Conservation (phyloP, 2,797 vertebrate genomes). For the Discoglossus pictus region DNA sequence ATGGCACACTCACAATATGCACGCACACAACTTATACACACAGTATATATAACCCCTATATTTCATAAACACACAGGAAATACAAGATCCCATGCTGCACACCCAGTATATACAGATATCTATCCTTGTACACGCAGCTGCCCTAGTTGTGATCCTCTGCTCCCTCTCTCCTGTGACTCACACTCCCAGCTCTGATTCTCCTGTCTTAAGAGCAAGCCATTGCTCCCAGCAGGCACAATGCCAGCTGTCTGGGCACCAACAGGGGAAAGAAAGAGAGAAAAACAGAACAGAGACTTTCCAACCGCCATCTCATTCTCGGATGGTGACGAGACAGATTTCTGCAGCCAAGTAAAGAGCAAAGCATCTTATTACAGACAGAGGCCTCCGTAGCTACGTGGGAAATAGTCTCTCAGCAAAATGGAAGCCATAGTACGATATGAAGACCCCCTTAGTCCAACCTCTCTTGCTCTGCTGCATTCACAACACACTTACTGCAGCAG, state of each 20-base stretch:
- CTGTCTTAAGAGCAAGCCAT: slow-evolving; percentile 15
- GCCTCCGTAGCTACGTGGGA: slow-evolving; percentile 79
- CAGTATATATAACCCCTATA: neutral
- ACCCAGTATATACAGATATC: neutral
- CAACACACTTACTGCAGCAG: slow-evolving; percentile 56
- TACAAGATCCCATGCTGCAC: neutral
- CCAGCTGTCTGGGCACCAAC: slow-evolving; percentile 26
- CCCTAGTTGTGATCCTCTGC: slow-evolving; percentile 9
- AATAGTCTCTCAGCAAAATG: slow-evolving; percentile 61
- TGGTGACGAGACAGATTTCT: slow-evolving; percentile 41
- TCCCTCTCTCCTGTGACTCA: slow-evolving; percentile 21
- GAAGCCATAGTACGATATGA: slow-evolving; percentile 13
- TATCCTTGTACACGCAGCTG: slow-evolving; percentile 9
- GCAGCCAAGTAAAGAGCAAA: slow-evolving; percentile 58
- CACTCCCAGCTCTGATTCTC: neutral
- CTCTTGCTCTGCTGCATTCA: slow-evolving; percentile 53
- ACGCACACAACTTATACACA: neutral
- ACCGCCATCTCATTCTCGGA: neutral
- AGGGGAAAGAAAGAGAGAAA: neutral
- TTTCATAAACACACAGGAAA: too few species aligned
- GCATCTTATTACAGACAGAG: slow-evolving; percentile 72
- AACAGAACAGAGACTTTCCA: neutral
- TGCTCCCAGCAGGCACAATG: slow-evolving; percentile 17
- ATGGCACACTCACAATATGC: neutral
- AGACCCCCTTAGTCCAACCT: slow-evolving; percentile 42